Evolutionary conservation across 1,140 invertebrate species (phyloP).

Genomic region (Copidosoma floridanum): DNA sequence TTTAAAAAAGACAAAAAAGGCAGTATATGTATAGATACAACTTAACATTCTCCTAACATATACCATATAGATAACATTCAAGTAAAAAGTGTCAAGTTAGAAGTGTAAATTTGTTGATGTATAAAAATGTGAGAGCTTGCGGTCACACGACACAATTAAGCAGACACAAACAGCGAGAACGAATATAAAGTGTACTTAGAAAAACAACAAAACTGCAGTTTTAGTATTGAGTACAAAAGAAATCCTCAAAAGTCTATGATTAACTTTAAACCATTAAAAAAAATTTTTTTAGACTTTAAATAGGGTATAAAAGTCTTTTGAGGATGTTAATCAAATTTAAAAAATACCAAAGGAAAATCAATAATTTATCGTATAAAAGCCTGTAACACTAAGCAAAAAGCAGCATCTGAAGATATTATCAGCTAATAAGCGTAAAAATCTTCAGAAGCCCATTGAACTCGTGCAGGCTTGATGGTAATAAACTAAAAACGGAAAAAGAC

Average conservation of each 20-base stretch:
- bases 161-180: constrained; percentile 12
- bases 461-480: not conserved
- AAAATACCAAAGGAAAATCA: not conserved
- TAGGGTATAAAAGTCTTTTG: no score
- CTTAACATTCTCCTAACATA: no score
- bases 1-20: not conserved
- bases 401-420: not conserved
- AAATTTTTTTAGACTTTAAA: no score
- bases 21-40: constrained; percentile 15
- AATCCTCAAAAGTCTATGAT: no score
- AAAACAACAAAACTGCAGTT: no score
- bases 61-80: no score
- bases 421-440: not conserved
- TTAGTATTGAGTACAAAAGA: no score
- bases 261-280: no score
- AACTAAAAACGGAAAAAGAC: not conserved
- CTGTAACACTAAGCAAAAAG: constrained; percentile 1
- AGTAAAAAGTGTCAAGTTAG: constrained; percentile 9
- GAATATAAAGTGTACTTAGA: no score
- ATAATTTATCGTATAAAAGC: not conserved
- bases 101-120: no score
- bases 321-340: not conserved
- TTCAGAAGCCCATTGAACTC: constrained; percentile 7
- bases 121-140: constrained; percentile 23
- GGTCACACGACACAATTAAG: constrained; percentile 14